Evolutionary conservation across 1,140 invertebrate genomes (phyloP).

Genomic region (Aethina tumida): DNA sequence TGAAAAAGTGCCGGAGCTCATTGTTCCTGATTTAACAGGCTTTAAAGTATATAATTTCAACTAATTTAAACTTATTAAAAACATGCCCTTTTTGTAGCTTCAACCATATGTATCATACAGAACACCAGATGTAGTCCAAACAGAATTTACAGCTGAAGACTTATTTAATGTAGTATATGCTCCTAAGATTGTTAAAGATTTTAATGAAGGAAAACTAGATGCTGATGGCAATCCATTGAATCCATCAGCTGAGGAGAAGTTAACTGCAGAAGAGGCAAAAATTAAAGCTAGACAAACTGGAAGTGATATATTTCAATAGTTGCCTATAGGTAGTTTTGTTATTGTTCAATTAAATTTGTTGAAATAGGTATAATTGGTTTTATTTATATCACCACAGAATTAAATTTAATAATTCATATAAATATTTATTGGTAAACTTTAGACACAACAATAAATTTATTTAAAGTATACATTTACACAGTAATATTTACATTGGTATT

Average conservation of each 20-base stretch:
- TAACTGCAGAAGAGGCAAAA: slow-evolving; percentile 61
- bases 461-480: too few relatives aligned
- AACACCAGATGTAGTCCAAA: slow-evolving; percentile 59
- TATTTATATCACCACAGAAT: too few relatives aligned
- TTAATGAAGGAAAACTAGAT: slow-evolving; percentile 58
- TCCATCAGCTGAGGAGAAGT: slow-evolving; percentile 60
- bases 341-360: slow-evolving; percentile 3
- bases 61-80: neutral
- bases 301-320: slow-evolving; percentile 58
- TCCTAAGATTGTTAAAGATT: slow-evolving; percentile 70
- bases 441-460: too few relatives aligned
- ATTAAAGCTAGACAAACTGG: slow-evolving; percentile 60
- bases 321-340: neutral
- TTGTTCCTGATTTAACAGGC: slow-evolving; percentile 79
- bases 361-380: too few relatives aligned
- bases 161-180: slow-evolving; percentile 78
- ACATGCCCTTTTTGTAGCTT: slow-evolving; percentile 45
- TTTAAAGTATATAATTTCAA: slow-evolving; percentile 43
- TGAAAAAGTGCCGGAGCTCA: slow-evolving; percentile 87
- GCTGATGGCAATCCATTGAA: slow-evolving; percentile 55
- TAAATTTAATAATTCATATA: too few relatives aligned
- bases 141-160: slow-evolving; percentile 73
- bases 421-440: too few relatives aligned
- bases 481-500: too few relatives aligned
- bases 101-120: slow-evolving; percentile 92